phyloP scores from a whole-genome alignment of 1,140 invertebrate species.

The Leucophenga varia region DNA sequence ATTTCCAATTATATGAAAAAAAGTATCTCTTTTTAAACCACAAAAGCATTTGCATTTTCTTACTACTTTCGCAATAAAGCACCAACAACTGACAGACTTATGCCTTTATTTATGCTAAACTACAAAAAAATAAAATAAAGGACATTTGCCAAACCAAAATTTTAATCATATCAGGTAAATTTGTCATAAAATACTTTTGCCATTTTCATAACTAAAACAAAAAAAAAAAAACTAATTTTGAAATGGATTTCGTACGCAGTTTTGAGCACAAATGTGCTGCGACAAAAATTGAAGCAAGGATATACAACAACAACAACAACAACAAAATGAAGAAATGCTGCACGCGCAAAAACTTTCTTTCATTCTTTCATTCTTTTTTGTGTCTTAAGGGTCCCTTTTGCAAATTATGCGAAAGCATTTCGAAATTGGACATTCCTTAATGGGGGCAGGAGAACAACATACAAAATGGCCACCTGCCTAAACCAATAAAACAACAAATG shows the following conservation, averaged over 20 bases:
- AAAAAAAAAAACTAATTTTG: conserved; percentile 42
- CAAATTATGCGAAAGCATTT: conserved; percentile 57
- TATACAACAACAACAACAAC: no score
- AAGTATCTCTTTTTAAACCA: no score
- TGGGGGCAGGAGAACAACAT: conserved; percentile 7
- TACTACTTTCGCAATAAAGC: no score
- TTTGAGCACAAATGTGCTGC: conserved; percentile 43
- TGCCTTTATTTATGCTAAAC: no score
- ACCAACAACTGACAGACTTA: no score
- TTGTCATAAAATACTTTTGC: conserved; percentile 45
- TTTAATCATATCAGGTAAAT: conserved; percentile 56
- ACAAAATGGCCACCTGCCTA: neutral
- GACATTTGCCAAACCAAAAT: conserved; percentile 9
- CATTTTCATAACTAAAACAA: conserved; percentile 13
- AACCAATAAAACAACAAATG: neutral
- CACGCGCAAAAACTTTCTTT: conserved; percentile 19
- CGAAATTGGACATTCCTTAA: conserved; percentile 51
- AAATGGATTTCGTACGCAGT: conserved; percentile 53
- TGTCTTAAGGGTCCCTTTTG: conserved; percentile 22
- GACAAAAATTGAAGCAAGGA: no score
- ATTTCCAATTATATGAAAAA: no score
- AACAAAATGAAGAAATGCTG: no score
- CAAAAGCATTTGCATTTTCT: no score
- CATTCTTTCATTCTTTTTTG: neutral
- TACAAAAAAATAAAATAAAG: no score